Evolutionary conservation across 2,113 vertebrate species (phyloP).

Genomic region (Hystrix brachyura): DNA sequence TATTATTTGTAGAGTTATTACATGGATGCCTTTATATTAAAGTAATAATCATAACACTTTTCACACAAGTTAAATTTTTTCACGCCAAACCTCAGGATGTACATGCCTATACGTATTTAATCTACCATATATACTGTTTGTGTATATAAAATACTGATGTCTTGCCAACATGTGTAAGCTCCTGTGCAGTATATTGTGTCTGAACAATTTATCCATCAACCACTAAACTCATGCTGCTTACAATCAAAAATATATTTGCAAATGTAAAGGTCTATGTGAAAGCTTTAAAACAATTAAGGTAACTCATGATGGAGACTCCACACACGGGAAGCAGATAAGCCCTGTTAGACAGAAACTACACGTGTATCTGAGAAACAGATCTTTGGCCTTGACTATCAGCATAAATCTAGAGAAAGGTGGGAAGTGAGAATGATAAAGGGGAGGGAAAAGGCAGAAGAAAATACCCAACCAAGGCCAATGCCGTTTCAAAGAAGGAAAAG

Average conservation of each 20-base stretch:
- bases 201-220: neutral
- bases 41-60: neutral
- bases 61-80: neutral
- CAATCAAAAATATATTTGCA: neutral
- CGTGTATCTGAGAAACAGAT: neutral
- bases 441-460: neutral
- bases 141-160: neutral
- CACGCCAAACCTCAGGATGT: neutral
- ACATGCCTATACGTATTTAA: neutral
- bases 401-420: neutral
- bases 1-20: neutral
- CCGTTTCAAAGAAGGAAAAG: neutral
- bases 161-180: neutral
- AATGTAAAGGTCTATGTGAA: neutral
- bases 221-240: conserved; percentile 13
- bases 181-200: neutral
- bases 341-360: neutral
- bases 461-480: neutral
- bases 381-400: neutral
- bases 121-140: neutral
- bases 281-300: neutral
- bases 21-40: conserved; percentile 4
- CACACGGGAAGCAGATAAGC: neutral
- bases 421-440: neutral
- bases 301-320: neutral